phyloP scores from a whole-genome alignment of 2,888 invertebrate species.

The Chymomyza caudatula region DNA sequence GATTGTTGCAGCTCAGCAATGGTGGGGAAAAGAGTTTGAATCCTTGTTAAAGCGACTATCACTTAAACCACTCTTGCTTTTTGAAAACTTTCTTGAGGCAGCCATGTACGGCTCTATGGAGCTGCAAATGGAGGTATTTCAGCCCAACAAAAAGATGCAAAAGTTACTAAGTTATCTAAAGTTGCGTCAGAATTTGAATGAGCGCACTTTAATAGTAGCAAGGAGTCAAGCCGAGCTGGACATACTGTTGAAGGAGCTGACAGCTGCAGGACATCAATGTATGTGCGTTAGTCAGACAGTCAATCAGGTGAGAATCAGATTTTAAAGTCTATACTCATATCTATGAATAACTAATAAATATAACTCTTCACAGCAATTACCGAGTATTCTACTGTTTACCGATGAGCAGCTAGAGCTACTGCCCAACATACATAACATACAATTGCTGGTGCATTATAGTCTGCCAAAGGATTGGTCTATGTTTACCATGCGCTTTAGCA shows the following conservation, averaged over 20 bases:
- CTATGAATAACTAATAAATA: background rate
- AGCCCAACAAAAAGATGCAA: conserved; percentile 14
- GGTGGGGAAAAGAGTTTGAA: conserved; percentile 32
- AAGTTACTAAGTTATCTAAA: conserved; percentile 24
- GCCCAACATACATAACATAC: conserved; percentile 8
- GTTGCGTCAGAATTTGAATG: background rate
- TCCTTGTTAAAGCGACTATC: conserved; percentile 8
- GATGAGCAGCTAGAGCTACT: conserved; percentile 18
- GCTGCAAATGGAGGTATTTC: conserved; percentile 10
- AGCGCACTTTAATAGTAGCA: conserved; percentile 39
- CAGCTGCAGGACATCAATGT: conserved; percentile 26
- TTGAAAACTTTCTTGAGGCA: conserved; percentile 51
- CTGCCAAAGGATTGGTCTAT: conserved; percentile 38
- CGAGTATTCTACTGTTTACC: conserved; percentile 29
- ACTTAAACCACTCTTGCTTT: conserved; percentile 38
- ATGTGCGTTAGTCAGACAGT: background rate
- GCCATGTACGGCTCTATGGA: conserved; percentile 45
- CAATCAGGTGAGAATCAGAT: conserved; percentile 24
- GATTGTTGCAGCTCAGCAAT: conserved; percentile 44
- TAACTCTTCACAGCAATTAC: conserved; percentile 17
- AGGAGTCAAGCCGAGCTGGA: too few species aligned
- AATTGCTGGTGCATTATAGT: conserved; percentile 42
- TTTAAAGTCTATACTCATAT: background rate
- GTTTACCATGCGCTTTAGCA: conserved; percentile 38
- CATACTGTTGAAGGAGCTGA: background rate